phyloP scores from a whole-genome alignment of 2,888 invertebrate species.

The Belgica antarctica region DNA sequence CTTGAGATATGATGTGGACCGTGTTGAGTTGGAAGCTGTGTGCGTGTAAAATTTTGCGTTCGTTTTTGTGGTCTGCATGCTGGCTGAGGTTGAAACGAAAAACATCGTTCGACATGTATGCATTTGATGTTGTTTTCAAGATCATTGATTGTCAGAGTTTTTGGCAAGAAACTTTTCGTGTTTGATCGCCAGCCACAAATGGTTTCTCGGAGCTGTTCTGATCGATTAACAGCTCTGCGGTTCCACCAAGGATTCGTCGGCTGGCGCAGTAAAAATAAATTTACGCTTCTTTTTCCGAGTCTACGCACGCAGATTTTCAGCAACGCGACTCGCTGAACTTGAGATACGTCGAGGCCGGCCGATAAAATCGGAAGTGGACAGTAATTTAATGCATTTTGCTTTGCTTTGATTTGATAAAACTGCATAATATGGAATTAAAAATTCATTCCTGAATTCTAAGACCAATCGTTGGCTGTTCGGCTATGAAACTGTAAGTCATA shows the following conservation, averaged over 20 bases:
- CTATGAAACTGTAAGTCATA: too few relatives aligned
- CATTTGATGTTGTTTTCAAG: constrained; percentile 23
- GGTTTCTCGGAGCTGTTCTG: background rate
- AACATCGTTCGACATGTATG: background rate
- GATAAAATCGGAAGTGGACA: constrained; percentile 16
- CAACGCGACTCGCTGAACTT: background rate
- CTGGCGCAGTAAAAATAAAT: background rate
- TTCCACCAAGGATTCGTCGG: too few relatives aligned
- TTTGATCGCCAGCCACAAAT: background rate
- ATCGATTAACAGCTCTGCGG: background rate
- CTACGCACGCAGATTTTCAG: too few relatives aligned
- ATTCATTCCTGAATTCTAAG: constrained; percentile 7
- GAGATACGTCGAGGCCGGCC: background rate
- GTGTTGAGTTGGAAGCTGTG: background rate
- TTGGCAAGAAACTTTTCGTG: background rate
- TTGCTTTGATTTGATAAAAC: background rate
- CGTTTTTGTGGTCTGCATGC: constrained; percentile 1
- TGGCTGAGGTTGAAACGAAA: background rate
- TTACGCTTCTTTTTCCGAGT: too few relatives aligned
- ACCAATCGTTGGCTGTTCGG: too few relatives aligned
- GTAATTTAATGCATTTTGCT: background rate
- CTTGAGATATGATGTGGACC: background rate
- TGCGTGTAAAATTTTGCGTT: constrained; percentile 15
- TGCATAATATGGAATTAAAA: background rate
- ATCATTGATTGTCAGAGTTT: background rate